Conservation (phyloP, 92 coral and sea anemone genomes). For the Palythoa grandiflora region DNA sequence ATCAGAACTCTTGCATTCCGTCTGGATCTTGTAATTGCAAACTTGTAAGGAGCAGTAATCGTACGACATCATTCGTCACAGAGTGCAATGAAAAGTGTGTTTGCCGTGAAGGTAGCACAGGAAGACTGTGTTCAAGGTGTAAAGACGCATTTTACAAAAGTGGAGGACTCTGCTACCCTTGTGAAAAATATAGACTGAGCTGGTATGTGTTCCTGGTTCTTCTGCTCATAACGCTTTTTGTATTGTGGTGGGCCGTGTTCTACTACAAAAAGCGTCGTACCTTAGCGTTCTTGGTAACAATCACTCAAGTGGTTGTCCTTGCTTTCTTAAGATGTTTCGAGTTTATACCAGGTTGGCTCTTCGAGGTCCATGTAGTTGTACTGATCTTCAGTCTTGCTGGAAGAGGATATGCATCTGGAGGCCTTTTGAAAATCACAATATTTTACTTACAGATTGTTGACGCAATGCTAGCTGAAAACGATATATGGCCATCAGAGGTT, state of each 20-base stretch:
- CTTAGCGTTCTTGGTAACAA: constrained; percentile 48
- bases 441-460: constrained; percentile 83
- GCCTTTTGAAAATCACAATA: constrained; percentile 66
- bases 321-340: constrained; percentile 55
- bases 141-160: constrained; percentile 53
- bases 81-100: constrained; percentile 53
- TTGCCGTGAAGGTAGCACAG: constrained; percentile 63
- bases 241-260: constrained; percentile 56
- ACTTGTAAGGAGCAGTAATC: not conserved
- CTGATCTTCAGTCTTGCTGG: constrained; percentile 63
- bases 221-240: constrained; percentile 49
- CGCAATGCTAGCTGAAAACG: constrained; percentile 70
- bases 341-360: constrained; percentile 69
- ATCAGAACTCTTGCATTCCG: constrained; percentile 63
- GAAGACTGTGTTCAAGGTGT: constrained; percentile 69
- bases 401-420: constrained; percentile 46
- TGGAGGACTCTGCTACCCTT: constrained; percentile 62
- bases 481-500: constrained; percentile 72
- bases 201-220: constrained; percentile 58
- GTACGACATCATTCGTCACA: constrained; percentile 20
- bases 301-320: constrained; percentile 54
- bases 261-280: constrained; percentile 38
- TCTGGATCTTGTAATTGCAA: constrained; percentile 51
- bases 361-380: constrained; percentile 62
- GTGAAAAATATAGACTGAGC: constrained; percentile 45